These are phyloP conservation scores for Chrysocyon brachyurus DNA, from an alignment of 2,797 vertebrate genomes.

Conservation along the genomic window DNA sequence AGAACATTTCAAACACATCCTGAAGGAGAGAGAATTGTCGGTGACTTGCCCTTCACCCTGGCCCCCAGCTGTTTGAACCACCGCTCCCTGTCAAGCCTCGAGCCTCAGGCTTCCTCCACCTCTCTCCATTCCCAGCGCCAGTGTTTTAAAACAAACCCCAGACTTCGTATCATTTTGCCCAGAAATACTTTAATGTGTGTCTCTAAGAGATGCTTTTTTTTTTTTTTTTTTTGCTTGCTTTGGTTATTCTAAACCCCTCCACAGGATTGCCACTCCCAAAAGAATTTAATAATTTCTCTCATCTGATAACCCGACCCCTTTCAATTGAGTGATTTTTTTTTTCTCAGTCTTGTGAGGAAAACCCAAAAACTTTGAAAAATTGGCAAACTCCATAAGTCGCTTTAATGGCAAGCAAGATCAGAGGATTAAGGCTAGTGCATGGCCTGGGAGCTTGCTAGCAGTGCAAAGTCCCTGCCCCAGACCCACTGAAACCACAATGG, in stretches of 20 bases:
- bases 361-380: neutral
- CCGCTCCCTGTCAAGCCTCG: rapidly evolving
- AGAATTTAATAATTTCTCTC: neutral
- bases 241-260: neutral
- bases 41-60: neutral
- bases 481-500: neutral
- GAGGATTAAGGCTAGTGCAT: rapidly evolving
- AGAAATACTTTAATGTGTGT: neutral
- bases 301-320: neutral
- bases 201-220: neutral
- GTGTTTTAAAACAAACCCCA: neutral
- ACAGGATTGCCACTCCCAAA: neutral
- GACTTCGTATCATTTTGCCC: neutral
- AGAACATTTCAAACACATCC: neutral
- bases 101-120: too few relatives aligned
- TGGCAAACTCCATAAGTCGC: neutral
- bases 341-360: neutral
- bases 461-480: neutral
- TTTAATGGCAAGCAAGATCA: neutral
- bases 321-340: neutral
- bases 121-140: neutral
- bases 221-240: neutral
- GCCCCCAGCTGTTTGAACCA: rapidly evolving
- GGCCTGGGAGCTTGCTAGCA: neutral
- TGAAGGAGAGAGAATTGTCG: neutral